Evolutionary conservation across 1,140 invertebrate genomes (phyloP), one percentile per base, ranked within the genome.

Genomic region (Trinorchestia longiramus): DNA sequence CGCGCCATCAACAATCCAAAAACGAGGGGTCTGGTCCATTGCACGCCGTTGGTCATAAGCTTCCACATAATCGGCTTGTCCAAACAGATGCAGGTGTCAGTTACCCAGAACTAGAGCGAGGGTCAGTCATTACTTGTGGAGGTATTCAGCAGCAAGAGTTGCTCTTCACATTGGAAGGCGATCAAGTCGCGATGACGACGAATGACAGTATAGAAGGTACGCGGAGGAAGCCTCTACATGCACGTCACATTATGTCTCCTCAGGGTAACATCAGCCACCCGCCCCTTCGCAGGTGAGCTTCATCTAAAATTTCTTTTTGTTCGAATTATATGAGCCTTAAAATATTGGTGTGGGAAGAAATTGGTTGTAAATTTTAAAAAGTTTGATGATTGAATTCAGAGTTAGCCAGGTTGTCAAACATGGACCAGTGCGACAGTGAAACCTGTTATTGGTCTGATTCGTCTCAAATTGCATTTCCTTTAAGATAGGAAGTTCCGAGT

Each of bases 61-160:
- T 36, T 19, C 28, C 28, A 3, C 28, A 23, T 28, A 77, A 28
- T 77, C 62, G 15, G 62, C 36, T 28, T 77, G 62, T 11, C 62
- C 62, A 77, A 77, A 36, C 62, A 11, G 62, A 77, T 36, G 28
- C 62, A 77, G 62, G 28, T 36, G 62, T 77, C 62, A 19, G 62
- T 77, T 36, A 77, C 62, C 28, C 62, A 77, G 88, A 90, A 43
- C 88, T 90, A 41, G 88, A 90, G 88, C 88, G 41, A 41, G 88
- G 88, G 11, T 42, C 43, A 17, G 88, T 90, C 41, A 90, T 90
- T 4, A 90, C 88, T 41, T 90, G 88, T 42, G 88, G 88, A 43
- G 88, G 88, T 43, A 28, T 90, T 42, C 88, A 90, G 88, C 88
- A 90, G 88, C 88, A 90, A 28, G 88, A 90, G 88, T 90, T 90